Percentiles rank a stretch among this genome's conserved stretches.
Evolutionary conservation across 2,797 vertebrate genomes (phyloP).

Genomic region (Remorina albescens): DNA sequence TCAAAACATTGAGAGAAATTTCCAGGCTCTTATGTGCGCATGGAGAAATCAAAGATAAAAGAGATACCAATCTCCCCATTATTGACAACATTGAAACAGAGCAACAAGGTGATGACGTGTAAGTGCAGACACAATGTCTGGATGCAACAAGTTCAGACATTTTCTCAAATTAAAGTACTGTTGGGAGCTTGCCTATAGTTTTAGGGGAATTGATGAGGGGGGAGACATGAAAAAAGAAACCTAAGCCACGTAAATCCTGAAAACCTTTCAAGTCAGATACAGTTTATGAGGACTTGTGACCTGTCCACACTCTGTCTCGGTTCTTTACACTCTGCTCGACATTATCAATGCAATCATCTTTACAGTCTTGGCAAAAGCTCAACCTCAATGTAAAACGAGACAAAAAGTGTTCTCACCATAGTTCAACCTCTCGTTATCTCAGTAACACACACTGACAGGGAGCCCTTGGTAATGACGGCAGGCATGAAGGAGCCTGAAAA

Average conservation of each 20-base stretch:
- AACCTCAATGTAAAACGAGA: slow-evolving; percentile 1
- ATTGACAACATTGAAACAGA: neutral
- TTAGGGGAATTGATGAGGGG: neutral
- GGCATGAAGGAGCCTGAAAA: neutral
- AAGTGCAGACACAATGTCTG: slow-evolving; percentile 7
- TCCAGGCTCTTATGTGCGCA: neutral
- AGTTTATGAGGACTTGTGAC: neutral
- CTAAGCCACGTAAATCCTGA: neutral
- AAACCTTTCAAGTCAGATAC: neutral
- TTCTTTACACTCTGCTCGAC: slow-evolving; percentile 5
- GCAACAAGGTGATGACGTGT: neutral
- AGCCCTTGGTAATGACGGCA: neutral
- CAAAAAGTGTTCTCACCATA: slow-evolving; percentile 7
- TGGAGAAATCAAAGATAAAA: neutral
- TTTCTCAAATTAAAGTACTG: neutral
- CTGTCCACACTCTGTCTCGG: neutral
- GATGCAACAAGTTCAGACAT: slow-evolving; percentile 1
- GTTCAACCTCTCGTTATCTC: slow-evolving; percentile 26
- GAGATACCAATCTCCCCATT: neutral
- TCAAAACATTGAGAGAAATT: neutral
- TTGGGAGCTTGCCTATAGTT: neutral
- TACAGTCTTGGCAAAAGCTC: neutral
- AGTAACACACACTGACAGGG: neutral
- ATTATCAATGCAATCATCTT: slow-evolving; percentile 30
- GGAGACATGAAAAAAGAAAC: neutral